Conservation (phyloP, 1,140 invertebrate species). For the Xylocopa sonorina region DNA sequence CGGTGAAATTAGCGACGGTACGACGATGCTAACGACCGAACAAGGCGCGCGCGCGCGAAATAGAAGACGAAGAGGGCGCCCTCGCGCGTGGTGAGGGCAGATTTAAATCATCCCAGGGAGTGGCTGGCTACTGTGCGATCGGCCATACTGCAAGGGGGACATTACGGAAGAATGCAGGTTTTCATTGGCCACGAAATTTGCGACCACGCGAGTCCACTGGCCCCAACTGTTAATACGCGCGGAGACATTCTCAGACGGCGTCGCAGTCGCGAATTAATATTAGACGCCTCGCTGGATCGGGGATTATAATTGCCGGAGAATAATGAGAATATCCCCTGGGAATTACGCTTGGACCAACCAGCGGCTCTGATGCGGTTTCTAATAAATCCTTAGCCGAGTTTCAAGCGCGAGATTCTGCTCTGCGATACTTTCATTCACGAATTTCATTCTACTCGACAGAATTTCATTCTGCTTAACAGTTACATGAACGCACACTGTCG, state of each 20-base stretch:
- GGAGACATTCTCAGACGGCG: constrained; percentile 68
- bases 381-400: constrained; percentile 58
- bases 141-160: constrained; percentile 17
- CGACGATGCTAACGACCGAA: constrained; percentile 19
- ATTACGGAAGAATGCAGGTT: constrained; percentile 45
- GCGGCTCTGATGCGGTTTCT: constrained; percentile 54
- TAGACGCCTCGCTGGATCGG: constrained; percentile 56
- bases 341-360: constrained; percentile 52
- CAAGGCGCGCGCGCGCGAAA: constrained; percentile 9
- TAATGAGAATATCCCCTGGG: constrained; percentile 66
- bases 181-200: constrained; percentile 63
- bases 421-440: constrained; percentile 28
- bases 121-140: constrained; percentile 10
- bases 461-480: too few species aligned
- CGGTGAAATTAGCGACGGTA: constrained; percentile 3
- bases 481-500: too few species aligned
- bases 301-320: constrained; percentile 68
- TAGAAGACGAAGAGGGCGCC: not conserved
- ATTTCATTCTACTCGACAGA: too few species aligned
- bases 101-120: constrained; percentile 27
- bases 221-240: constrained; percentile 56
- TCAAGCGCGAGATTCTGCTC: not conserved
- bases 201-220: constrained; percentile 54
- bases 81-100: not conserved
- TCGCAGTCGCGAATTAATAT: constrained; percentile 69